Percentiles rank a stretch among this genome's conserved stretches.
phyloP scores from a whole-genome alignment of 1,140 invertebrate species.

The Glossosoma conforme region DNA sequence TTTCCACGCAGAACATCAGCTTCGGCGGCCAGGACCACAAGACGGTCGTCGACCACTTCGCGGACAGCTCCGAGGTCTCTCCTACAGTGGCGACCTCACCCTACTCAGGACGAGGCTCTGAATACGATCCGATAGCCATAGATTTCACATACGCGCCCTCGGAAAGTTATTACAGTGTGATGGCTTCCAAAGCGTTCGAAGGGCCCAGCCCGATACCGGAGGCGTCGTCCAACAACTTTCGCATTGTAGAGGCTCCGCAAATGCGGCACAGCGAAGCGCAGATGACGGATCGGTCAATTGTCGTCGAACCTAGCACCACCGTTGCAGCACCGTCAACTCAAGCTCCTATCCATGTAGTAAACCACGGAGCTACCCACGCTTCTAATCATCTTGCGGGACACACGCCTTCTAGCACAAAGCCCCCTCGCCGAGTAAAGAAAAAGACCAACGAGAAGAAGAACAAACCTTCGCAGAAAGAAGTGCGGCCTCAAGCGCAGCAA shows the following conservation, averaged over 20 bases:
- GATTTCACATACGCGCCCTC: constrained; percentile 35
- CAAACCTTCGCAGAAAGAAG: not conserved
- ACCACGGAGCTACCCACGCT: not conserved
- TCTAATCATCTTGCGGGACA: too few relatives aligned
- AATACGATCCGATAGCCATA: constrained; percentile 29
- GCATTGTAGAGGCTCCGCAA: constrained; percentile 38
- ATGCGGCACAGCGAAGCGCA: not conserved
- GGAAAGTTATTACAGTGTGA: constrained; percentile 38
- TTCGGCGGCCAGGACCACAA: constrained; percentile 43
- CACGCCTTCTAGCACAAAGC: not conserved
- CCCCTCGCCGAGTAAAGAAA: not conserved
- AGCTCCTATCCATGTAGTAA: not conserved
- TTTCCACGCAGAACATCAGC: constrained; percentile 45
- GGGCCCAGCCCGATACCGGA: constrained; percentile 34
- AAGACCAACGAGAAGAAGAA: not conserved
- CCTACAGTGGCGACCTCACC: constrained; percentile 12
- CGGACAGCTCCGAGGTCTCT: constrained; percentile 31
- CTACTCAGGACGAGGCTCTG: constrained; percentile 12
- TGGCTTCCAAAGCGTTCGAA: constrained; percentile 39
- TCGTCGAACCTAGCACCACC: not conserved
- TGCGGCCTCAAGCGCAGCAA: constrained; percentile 8
- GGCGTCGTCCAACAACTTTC: constrained; percentile 42
- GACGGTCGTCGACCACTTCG: constrained; percentile 40
- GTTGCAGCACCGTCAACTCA: not conserved
- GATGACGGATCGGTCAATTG: not conserved